A percentile compares a stretch with the other conserved stretches of the same genome.
phyloP scores from a whole-genome alignment of 2,797 vertebrate species.

The Choloepus didactylus region DNA sequence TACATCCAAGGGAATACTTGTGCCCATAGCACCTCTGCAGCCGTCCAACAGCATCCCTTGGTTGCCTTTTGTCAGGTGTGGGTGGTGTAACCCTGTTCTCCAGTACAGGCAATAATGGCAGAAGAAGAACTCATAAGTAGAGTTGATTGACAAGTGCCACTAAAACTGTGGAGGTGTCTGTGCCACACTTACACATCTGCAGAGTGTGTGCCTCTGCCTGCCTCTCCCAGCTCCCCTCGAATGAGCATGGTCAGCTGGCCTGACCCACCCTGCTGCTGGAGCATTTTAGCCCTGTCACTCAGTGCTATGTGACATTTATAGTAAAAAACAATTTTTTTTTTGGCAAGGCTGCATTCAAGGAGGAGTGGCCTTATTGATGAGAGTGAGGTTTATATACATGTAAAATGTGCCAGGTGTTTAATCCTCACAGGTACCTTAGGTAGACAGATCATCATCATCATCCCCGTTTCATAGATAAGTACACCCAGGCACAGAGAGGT shows the following conservation, averaged over 20 bases:
- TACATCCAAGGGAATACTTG: background rate
- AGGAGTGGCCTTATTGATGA: background rate
- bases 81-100: background rate
- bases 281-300: too few species aligned
- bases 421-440: background rate
- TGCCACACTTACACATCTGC: background rate
- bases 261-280: fast-evolving
- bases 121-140: background rate
- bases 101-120: fast-evolving
- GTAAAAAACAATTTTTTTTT: background rate
- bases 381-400: background rate
- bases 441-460: background rate
- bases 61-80: background rate
- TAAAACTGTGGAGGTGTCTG: background rate
- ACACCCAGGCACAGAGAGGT: background rate
- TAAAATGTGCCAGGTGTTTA: too few species aligned
- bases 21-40: background rate
- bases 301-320: background rate
- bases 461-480: background rate
- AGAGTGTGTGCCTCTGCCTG: background rate
- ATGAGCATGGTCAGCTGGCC: fast-evolving
- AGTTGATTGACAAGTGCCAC: background rate
- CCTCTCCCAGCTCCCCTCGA: background rate
- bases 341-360: background rate
- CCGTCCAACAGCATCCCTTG: too few species aligned